Percentiles rank a stretch among this genome's conserved stretches.
Conservation (phyloP, 2,113 vertebrate genomes). For the Anolis sagrei region DNA sequence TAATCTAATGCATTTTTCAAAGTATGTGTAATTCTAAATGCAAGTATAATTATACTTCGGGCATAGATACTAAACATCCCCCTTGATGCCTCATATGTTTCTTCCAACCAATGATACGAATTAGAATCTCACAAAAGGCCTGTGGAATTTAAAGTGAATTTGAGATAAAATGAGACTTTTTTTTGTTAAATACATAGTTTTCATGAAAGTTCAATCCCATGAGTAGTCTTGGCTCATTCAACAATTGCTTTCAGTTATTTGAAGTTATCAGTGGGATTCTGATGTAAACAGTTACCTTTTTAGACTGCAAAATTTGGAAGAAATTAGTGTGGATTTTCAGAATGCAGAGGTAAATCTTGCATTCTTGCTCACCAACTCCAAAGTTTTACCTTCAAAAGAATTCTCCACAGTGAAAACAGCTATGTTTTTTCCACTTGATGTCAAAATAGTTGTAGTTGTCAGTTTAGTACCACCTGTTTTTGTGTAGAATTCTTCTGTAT, state of each 20-base stretch:
- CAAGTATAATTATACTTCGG: not conserved
- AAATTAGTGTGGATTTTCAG: not conserved
- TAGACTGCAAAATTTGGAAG: not conserved
- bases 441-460: not conserved
- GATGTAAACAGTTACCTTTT: not conserved
- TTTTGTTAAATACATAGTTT: no score
- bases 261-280: no score
- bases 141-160: not conserved
- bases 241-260: no score
- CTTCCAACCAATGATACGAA: not conserved
- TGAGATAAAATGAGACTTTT: not conserved
- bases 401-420: not conserved
- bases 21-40: not conserved
- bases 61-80: not conserved
- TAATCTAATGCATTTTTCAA: not conserved
- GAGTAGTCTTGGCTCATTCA: no score
- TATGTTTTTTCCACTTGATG: not conserved
- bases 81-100: not conserved
- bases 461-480: not conserved
- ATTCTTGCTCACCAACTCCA: not conserved
- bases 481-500: not conserved
- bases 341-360: not conserved
- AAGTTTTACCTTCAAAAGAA: not conserved
- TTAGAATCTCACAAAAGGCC: not conserved
- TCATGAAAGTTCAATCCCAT: no score